Conservation (phyloP, 1,140 invertebrate species). For the Hypothenemus hampei region DNA sequence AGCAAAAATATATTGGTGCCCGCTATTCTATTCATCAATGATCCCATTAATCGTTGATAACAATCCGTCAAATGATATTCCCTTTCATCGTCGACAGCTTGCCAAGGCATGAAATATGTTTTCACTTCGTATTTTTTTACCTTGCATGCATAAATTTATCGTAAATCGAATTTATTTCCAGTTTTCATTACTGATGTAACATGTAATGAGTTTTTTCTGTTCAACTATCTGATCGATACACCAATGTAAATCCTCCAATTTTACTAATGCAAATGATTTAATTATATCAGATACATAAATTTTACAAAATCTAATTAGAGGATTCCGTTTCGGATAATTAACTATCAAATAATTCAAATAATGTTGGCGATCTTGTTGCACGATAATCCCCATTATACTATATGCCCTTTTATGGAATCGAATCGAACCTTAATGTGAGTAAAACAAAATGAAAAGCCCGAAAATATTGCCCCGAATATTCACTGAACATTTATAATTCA, state of each 20-base stretch:
- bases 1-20: too few species aligned
- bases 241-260: not conserved
- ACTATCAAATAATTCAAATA: not conserved
- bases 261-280: not conserved
- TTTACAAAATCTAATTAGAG: not conserved
- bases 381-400: too few species aligned
- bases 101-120: constrained; percentile 3
- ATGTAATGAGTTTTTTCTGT: too few species aligned
- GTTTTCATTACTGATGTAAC: too few species aligned
- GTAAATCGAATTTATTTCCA: too few species aligned
- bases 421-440: too few species aligned
- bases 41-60: constrained; percentile 6
- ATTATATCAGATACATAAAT: not conserved
- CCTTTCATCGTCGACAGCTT: constrained; percentile 2
- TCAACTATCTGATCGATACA: not conserved
- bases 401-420: too few species aligned
- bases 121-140: not conserved
- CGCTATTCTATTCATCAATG: constrained; percentile 1
- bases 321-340: not conserved
- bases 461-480: too few species aligned
- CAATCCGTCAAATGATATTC: constrained; percentile 3
- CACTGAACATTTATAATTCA: too few species aligned
- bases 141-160: too few species aligned
- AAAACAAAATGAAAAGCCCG: too few species aligned
- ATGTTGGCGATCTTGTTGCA: too few species aligned